Base-by-base conservation (phyloP, 2,888 invertebrate genomes). In the Cantharis flavilabris region DNA sequence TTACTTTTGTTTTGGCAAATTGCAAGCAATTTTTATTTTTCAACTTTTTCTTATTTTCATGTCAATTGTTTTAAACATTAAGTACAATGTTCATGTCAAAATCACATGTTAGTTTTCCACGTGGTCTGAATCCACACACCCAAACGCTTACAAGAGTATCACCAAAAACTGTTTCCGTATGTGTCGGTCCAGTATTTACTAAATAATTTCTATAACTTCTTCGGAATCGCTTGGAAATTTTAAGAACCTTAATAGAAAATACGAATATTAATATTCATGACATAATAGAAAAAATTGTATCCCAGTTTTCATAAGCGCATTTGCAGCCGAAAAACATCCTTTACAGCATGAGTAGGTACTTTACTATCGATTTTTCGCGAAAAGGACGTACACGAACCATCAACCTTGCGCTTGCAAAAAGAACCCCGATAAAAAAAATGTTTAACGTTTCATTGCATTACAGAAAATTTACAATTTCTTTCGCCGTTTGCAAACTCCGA, bases 311-410 rank as follows among this genome's bases (percentile, higher is more conserved):
- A 13, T 18, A 18, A 67, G 65, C 65, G 65, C 23, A 20, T 20
- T 67, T 23, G 49, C 62, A 67, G 28, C 69, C 69, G 73, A 65
- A 76, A 76, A 76, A 76, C 72, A 77, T 23, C 65, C 70, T 72
- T 76, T 67, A 67, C 65, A 67, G 26, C 65, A 26, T 67, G 65
- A 67, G 65, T 67, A 49, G 49, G 49, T 49, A 70, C 70, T 63
- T 20, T 72, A 63, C 72, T 73, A 72, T 75, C 72, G 77, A 75
- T 77, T 74, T 76, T 75, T 74, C 75, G 62, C 71, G 70, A 79
- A 73, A 75, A 77, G 75, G 77, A 79, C 73, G 77, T 79, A 71
- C 14, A 33, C 65, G 23, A 23, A 77, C 33, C 64, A 70, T 62
- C 67, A 26, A 23, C 65, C 26, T 16, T 67, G 65, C 65, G 70